A percentile compares a stretch with the other conserved stretches of the same genome.
These are phyloP conservation scores for Syrphus vitripennis DNA, from an alignment of 2,888 invertebrate species.

Conservation along the genomic window DNA sequence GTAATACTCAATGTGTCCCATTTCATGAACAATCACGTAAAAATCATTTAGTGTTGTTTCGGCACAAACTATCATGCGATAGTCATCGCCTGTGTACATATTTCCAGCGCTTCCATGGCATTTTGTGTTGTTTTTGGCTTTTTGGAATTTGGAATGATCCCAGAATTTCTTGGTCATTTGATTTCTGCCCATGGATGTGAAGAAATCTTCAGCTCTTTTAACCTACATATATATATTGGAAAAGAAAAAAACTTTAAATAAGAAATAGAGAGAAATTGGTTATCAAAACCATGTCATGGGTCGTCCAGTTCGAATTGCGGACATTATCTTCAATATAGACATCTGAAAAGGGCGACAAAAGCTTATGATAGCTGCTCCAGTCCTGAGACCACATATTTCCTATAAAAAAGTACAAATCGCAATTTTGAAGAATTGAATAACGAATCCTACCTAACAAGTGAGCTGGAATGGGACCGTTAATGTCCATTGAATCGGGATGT, in stretches of 20 bases:
- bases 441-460: conserved; percentile 84
- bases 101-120: conserved; percentile 90
- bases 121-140: conserved; percentile 78
- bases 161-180: conserved; percentile 85
- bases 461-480: conserved; percentile 85
- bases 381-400: conserved; percentile 88
- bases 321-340: conserved; percentile 83
- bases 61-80: conserved; percentile 86
- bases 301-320: conserved; percentile 82
- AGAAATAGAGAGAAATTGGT: neutral
- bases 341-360: conserved; percentile 82
- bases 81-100: conserved; percentile 86
- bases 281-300: conserved; percentile 83
- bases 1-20: conserved; percentile 89
- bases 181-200: conserved; percentile 85
- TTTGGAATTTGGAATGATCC: conserved; percentile 83
- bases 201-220: conserved; percentile 86
- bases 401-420: conserved; percentile 73
- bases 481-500: conserved; percentile 83
- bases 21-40: conserved; percentile 87
- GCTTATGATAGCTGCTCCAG: conserved; percentile 84
- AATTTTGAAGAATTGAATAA: neutral
- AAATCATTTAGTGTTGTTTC: conserved; percentile 84
- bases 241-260: neutral
- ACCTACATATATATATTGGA: conserved; percentile 62